Percentiles rank a stretch among this genome's conserved stretches.
phyloP scores from a whole-genome alignment of 2,888 invertebrate genomes.

The Augiades crinisus region DNA sequence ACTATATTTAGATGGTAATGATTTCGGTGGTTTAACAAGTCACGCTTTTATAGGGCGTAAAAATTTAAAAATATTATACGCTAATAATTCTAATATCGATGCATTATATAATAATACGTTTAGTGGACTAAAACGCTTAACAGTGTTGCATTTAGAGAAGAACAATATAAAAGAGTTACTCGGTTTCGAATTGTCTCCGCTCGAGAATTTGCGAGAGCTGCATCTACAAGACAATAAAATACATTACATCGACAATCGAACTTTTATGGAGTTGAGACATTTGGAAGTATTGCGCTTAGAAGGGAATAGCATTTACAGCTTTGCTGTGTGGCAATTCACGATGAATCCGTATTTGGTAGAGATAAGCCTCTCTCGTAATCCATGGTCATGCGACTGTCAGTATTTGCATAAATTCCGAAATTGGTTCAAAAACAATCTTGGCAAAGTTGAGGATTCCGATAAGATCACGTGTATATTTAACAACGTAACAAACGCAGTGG shows the following conservation, averaged over 20 bases:
- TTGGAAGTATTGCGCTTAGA: constrained; percentile 92
- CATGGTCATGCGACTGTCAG: constrained; percentile 95
- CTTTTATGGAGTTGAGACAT: constrained; percentile 90
- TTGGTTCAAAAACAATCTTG: constrained; percentile 89
- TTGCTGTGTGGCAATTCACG: constrained; percentile 93
- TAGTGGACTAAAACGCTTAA: constrained; percentile 90
- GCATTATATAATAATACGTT: constrained; percentile 94
- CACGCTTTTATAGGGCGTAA: constrained; percentile 96
- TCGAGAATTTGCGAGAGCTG: constrained; percentile 91
- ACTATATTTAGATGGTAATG: constrained; percentile 95
- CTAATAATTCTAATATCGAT: constrained; percentile 93
- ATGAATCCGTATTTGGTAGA: constrained; percentile 93
- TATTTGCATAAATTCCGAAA: constrained; percentile 89
- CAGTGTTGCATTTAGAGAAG: constrained; percentile 92
- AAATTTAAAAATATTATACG: constrained; percentile 92
- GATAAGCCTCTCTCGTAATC: constrained; percentile 91
- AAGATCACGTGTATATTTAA: constrained; percentile 89
- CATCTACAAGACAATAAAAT: constrained; percentile 94
- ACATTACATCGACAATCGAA: constrained; percentile 90
- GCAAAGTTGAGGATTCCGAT: constrained; percentile 90
- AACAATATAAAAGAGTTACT: constrained; percentile 90
- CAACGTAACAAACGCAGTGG: constrained; percentile 86
- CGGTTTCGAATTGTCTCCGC: constrained; percentile 90
- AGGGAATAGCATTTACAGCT: constrained; percentile 90
- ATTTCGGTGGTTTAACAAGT: constrained; percentile 91